Percentiles rank a stretch among this genome's conserved stretches.
Evolutionary conservation across 2,888 invertebrate genomes (phyloP).

Genomic region (Tachina grossa): DNA sequence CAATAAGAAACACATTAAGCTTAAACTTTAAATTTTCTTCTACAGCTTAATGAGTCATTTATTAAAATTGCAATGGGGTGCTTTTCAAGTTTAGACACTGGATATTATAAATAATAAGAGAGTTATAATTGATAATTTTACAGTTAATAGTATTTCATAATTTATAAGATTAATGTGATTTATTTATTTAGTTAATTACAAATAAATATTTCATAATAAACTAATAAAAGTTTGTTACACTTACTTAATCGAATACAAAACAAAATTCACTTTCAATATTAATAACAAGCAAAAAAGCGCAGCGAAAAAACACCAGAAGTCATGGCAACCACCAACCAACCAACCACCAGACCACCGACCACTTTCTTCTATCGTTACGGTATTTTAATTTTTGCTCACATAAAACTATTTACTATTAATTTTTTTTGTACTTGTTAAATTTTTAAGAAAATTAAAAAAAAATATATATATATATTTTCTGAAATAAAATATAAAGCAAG

Average conservation of each 20-base stretch:
- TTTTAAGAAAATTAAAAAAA: constrained; percentile 28
- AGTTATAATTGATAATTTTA: constrained; percentile 15
- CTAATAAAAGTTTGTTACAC: constrained; percentile 48
- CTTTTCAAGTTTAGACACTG: constrained; percentile 14
- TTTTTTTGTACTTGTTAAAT: constrained; percentile 51
- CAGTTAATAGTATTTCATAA: constrained; percentile 45
- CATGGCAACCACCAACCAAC: constrained; percentile 50
- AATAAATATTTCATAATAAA: constrained; percentile 29
- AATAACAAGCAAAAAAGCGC: constrained; percentile 24
- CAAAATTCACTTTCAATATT: constrained; percentile 64
- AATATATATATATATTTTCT: background rate
- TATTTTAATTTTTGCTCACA: constrained; percentile 61
- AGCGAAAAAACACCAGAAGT: constrained; percentile 61
- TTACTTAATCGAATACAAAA: constrained; percentile 28
- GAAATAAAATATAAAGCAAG: constrained; percentile 31
- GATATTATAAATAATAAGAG: background rate
- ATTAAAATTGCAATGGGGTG: background rate
- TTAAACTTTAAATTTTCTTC: constrained; percentile 38
- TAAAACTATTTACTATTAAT: constrained; percentile 52
- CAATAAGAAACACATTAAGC: too few relatives aligned
- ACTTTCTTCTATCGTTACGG: constrained; percentile 71
- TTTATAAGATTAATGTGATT: constrained; percentile 51
- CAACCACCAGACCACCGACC: constrained; percentile 35
- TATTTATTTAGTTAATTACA: constrained; percentile 44
- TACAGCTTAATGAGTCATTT: constrained; percentile 12